Percentiles rank a stretch among this genome's conserved stretches.
Conservation (phyloP, 2,113 vertebrate genomes). For the Falcunculus frontatus region DNA sequence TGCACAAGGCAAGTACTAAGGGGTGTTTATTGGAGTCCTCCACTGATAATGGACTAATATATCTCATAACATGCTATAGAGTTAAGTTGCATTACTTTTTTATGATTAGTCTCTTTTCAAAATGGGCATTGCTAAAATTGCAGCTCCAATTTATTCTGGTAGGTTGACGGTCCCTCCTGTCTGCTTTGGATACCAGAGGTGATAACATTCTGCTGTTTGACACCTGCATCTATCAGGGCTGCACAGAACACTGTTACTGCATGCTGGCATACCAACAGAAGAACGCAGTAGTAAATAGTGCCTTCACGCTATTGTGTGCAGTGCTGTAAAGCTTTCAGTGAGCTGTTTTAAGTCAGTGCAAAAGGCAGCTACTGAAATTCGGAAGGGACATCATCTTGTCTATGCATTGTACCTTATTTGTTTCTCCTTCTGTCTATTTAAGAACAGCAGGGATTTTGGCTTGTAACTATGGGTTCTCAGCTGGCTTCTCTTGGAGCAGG, state of each 20-base stretch:
- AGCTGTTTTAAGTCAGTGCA: not conserved
- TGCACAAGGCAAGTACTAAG: not conserved
- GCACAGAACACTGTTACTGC: not conserved
- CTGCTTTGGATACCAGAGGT: not conserved
- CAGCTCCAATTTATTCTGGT: not conserved
- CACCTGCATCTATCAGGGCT: not conserved
- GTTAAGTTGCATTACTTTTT: not conserved
- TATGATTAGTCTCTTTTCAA: not conserved
- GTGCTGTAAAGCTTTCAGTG: not conserved
- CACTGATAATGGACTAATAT: not conserved
- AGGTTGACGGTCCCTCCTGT: not conserved
- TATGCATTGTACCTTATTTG: not conserved
- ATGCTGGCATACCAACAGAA: not conserved
- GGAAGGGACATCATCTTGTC: not conserved
- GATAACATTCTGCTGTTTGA: not conserved
- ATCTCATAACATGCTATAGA: not conserved
- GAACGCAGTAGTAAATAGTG: not conserved
- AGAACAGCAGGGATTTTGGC: not conserved
- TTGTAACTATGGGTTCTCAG: not conserved
- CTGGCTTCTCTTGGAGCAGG: not conserved
- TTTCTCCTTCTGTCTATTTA: not conserved
- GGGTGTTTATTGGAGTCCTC: not conserved
- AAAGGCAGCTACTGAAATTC: not conserved
- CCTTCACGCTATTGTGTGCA: not conserved
- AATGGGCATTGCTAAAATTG: not conserved